Percentiles rank a stretch among this genome's conserved stretches.
Conservation (phyloP, 1,140 invertebrate genomes). For the Anastrepha ludens region DNA sequence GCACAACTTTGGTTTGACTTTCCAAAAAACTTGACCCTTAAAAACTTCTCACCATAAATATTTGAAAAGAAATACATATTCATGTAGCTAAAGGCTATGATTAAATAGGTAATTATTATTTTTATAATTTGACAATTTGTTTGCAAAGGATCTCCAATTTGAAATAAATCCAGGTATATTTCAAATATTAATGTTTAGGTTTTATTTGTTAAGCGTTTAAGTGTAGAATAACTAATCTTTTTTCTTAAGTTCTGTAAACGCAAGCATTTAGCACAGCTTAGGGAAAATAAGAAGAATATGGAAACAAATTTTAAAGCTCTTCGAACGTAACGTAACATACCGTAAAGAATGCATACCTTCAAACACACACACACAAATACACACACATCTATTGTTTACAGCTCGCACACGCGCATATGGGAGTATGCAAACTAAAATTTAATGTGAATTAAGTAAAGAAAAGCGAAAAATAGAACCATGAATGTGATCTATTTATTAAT, state of each 20-base stretch:
- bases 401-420: not conserved
- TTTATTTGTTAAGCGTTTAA: not conserved
- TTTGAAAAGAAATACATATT: no score
- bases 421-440: not conserved
- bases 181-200: slow-evolving; percentile 22
- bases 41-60: no score
- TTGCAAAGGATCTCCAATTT: slow-evolving; percentile 50
- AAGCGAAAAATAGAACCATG: slow-evolving; percentile 70
- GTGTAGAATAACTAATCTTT: not conserved
- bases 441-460: slow-evolving; percentile 50
- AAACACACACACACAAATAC: not conserved
- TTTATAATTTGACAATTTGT: not conserved
- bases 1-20: no score
- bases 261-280: not conserved
- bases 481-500: slow-evolving; percentile 73
- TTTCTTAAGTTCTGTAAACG: not conserved
- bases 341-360: no score
- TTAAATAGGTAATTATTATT: not conserved
- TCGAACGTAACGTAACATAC: not conserved
- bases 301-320: not conserved
- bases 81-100: no score
- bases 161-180: not conserved
- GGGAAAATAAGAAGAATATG: no score
- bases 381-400: not conserved
- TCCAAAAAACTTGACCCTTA: no score